Percentiles rank a stretch among this genome's conserved stretches.
Conservation (phyloP, 2,113 vertebrate species). For the Hystrix cristata region DNA sequence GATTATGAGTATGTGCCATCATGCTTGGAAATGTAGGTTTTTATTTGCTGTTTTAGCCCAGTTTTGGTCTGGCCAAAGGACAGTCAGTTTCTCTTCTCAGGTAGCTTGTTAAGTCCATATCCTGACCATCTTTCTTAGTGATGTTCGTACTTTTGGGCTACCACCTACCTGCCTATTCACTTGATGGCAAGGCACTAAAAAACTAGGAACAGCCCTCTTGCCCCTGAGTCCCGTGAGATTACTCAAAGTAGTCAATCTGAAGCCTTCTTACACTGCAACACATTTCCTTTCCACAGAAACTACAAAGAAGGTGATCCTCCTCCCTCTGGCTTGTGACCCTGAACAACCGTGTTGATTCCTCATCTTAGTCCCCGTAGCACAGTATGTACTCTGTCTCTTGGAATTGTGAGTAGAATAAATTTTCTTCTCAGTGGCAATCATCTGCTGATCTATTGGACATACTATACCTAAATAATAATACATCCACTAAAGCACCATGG, state of each 20-base stretch:
- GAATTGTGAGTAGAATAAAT: neutral
- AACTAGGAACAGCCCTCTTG: neutral
- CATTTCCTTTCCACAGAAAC: neutral
- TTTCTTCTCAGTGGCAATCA: too few relatives aligned
- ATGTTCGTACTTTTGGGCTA: neutral
- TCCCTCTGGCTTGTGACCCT: neutral
- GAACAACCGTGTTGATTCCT: neutral
- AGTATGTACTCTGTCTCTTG: neutral
- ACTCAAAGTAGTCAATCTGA: too few relatives aligned
- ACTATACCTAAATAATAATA: neutral
- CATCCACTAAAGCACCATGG: neutral
- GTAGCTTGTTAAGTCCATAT: neutral
- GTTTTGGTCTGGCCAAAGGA: neutral
- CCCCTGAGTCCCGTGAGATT: neutral
- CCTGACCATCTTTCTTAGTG: neutral
- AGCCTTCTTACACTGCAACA: neutral
- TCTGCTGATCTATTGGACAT: neutral
- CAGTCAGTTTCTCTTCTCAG: neutral
- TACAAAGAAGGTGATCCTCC: fast-evolving
- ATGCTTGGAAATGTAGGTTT: neutral
- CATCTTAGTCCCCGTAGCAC: fast-evolving
- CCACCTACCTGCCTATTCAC: neutral
- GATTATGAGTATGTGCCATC: neutral
- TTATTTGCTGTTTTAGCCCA: neutral
- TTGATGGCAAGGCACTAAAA: neutral